phyloP scores from a whole-genome alignment of 2,797 vertebrate genomes.

The Tenualosa ilisha region DNA sequence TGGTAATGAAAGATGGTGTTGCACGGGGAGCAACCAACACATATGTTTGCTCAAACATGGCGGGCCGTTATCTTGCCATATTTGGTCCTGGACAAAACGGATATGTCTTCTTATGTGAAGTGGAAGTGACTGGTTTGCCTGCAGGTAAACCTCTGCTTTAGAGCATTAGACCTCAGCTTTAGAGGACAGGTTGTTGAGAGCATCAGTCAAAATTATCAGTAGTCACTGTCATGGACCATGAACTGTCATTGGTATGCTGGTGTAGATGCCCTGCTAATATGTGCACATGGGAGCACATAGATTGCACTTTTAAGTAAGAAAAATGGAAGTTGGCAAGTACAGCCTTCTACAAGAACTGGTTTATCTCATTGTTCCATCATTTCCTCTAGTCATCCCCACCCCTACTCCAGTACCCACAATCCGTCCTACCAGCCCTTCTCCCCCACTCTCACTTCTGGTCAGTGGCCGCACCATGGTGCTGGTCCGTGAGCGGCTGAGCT shows the following conservation, averaged over 20 bases:
- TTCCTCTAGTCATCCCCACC: conserved; percentile 38
- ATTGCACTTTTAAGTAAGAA: too few species aligned
- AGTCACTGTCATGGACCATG: too few species aligned
- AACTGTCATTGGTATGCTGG: too few species aligned
- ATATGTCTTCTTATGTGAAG: neutral
- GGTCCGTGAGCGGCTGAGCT: neutral
- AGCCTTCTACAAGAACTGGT: conserved; percentile 45
- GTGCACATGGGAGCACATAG: too few species aligned
- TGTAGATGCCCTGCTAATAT: too few species aligned
- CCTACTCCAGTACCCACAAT: conserved; percentile 40
- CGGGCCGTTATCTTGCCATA: neutral
- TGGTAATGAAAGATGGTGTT: neutral
- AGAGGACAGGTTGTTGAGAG: too few species aligned
- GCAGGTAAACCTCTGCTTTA: conserved; percentile 16
- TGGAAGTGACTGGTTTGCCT: conserved; percentile 4
- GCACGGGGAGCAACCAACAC: neutral
- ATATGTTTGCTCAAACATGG: neutral
- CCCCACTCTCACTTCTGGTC: conserved; percentile 41
- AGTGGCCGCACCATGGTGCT: conserved; percentile 21
- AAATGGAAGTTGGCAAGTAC: too few species aligned
- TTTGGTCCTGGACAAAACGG: neutral
- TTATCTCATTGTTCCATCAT: neutral
- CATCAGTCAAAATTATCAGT: too few species aligned
- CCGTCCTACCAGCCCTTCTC: conserved; percentile 51
- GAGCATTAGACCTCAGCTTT: too few species aligned